Evolutionary conservation across 2,113 vertebrate species (phyloP).

Genomic region (Paramisgurnus dabryanus): DNA sequence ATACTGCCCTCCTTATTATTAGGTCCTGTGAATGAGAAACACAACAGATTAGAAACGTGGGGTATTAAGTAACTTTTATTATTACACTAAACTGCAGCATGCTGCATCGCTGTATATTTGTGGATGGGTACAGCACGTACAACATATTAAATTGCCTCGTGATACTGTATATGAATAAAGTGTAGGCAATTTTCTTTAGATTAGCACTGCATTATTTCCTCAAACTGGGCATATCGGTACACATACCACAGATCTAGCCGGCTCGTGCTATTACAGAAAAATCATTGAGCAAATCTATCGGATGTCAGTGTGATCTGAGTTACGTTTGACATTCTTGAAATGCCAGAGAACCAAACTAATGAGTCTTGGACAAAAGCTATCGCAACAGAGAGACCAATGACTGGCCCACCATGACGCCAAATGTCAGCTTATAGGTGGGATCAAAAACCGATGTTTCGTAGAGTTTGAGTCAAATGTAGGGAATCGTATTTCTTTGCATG

Average conservation of each 20-base stretch:
- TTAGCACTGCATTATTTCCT: not conserved
- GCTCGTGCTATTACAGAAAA: constrained; percentile 62
- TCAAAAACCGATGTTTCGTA: not conserved
- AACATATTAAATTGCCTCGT: constrained; percentile 2
- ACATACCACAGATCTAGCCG: not conserved
- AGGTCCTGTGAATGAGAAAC: not conserved
- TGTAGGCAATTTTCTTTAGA: not conserved
- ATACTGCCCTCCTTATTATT: not conserved
- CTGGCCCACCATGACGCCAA: constrained; percentile 20
- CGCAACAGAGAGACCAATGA: constrained; percentile 22
- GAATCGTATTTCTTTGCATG: too few relatives aligned
- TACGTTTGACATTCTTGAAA: constrained; percentile 74
- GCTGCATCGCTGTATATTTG: not conserved
- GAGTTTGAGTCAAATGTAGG: not conserved
- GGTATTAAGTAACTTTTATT: not conserved
- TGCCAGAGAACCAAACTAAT: constrained; percentile 70
- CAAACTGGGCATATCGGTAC: not conserved
- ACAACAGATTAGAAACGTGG: not conserved
- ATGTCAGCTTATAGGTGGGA: constrained; percentile 48
- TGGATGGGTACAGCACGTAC: not conserved
- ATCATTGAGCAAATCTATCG: constrained; percentile 70
- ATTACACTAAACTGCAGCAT: constrained; percentile 1
- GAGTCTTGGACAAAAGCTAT: constrained; percentile 44
- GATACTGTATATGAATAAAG: constrained; percentile 8
- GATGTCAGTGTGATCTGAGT: constrained; percentile 63